These are phyloP conservation scores for Chamaea fasciata DNA, from an alignment of 2,113 vertebrate species.

Conservation along the genomic window DNA sequence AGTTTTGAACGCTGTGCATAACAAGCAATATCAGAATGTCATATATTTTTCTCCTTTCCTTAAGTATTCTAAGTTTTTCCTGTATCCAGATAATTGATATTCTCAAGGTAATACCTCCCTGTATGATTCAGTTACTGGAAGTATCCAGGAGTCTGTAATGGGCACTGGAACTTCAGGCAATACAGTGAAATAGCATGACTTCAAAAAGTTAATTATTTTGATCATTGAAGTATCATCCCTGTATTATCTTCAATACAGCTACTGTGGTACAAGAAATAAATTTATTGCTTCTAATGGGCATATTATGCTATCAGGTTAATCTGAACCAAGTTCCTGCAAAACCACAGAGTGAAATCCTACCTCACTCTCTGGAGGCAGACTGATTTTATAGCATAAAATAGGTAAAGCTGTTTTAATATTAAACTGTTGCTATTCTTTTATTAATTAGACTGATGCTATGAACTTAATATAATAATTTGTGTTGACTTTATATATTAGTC, in stretches of 20 bases:
- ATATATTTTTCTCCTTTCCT: background rate
- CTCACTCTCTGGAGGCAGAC: background rate
- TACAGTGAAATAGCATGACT: background rate
- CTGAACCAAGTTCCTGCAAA: background rate
- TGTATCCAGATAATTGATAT: background rate
- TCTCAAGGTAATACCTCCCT: background rate
- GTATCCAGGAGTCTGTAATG: background rate
- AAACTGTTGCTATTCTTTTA: background rate
- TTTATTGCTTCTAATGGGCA: background rate
- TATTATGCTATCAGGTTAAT: background rate
- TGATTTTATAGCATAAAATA: background rate
- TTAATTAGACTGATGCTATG: background rate
- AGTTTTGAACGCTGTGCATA: background rate
- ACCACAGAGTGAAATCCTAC: background rate
- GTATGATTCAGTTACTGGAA: background rate
- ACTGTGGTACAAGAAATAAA: background rate
- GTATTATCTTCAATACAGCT: background rate
- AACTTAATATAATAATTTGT: background rate
- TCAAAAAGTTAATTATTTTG: background rate
- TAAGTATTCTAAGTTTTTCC: background rate
- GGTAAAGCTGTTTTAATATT: background rate
- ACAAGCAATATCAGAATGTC: background rate
- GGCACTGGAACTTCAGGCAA: background rate
- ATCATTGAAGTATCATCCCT: background rate
- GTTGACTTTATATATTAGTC: background rate